Percentiles rank a stretch among this genome's conserved stretches.
Conservation (phyloP, 2,888 invertebrate species). For the Pterobdella sp. region DNA sequence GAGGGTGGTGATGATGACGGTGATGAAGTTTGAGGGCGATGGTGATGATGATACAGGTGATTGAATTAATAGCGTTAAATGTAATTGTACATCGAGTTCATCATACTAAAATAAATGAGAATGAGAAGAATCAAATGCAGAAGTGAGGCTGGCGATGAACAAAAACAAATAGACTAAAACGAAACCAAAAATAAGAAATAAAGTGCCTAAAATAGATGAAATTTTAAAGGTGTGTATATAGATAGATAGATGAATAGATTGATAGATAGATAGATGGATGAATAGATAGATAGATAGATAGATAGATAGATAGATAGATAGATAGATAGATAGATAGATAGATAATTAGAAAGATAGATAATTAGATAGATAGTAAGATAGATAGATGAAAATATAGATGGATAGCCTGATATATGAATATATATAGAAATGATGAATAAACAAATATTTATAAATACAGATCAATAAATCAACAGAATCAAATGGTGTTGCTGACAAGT, state of each 20-base stretch:
- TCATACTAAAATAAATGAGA: neutral
- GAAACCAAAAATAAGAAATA: too few relatives aligned
- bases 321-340: neutral
- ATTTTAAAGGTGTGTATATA: too few relatives aligned
- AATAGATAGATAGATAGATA: neutral
- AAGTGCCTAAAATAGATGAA: too few relatives aligned
- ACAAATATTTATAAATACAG: neutral
- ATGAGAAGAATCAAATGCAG: too few relatives aligned
- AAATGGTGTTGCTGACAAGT: constrained; percentile 8
- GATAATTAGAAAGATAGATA: neutral
- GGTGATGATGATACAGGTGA: too few relatives aligned
- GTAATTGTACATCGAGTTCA: too few relatives aligned
- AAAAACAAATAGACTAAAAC: too few relatives aligned
- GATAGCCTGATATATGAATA: neutral
- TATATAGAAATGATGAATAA: neutral
- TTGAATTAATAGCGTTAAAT: too few relatives aligned
- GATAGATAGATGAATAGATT: too few relatives aligned
- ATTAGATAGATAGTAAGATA: neutral
- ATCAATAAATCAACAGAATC: neutral
- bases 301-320: neutral
- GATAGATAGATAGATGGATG: neutral
- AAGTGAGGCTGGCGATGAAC: too few relatives aligned
- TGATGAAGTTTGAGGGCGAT: too few relatives aligned
- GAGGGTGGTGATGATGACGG: neutral
- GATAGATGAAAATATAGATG: neutral